phyloP scores from a whole-genome alignment of 1,140 invertebrate species.

The Drosophila kohkoa region DNA sequence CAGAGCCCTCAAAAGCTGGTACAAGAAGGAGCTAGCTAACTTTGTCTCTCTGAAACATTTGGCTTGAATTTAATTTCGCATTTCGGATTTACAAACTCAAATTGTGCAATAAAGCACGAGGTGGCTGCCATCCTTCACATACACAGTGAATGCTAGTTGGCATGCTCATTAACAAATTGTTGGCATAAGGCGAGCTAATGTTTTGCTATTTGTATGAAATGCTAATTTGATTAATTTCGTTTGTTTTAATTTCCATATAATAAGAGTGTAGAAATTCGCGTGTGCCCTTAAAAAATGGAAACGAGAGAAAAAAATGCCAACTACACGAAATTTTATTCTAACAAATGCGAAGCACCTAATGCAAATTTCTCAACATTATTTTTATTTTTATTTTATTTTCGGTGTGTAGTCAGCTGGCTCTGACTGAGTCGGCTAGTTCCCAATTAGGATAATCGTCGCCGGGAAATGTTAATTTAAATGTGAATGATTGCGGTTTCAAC shows the following conservation, averaged over 20 bases:
- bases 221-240: conserved; percentile 82
- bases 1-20: neutral
- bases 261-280: conserved; percentile 47
- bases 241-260: conserved; percentile 68
- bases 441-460: conserved; percentile 81
- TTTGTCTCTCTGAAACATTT: conserved; percentile 34
- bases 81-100: conserved; percentile 32
- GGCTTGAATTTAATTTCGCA: conserved; percentile 49
- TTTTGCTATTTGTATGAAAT: conserved; percentile 77
- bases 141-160: neutral
- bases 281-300: conserved; percentile 27
- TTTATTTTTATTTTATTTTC: conserved; percentile 13
- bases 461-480: conserved; percentile 85
- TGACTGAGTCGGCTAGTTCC: conserved; percentile 49
- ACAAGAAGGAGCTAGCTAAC: neutral
- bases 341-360: conserved; percentile 41
- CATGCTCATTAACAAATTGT: conserved; percentile 70
- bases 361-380: conserved; percentile 46
- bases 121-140: neutral
- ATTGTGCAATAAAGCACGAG: conserved; percentile 61
- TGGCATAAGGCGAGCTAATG: conserved; percentile 65
- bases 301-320: conserved; percentile 33
- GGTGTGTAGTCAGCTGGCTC: conserved; percentile 17
- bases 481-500: conserved; percentile 74
- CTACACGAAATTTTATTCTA: conserved; percentile 45